Conservation (phyloP, 23 tunicate genomes). For the Halocynthia roretzi region DNA sequence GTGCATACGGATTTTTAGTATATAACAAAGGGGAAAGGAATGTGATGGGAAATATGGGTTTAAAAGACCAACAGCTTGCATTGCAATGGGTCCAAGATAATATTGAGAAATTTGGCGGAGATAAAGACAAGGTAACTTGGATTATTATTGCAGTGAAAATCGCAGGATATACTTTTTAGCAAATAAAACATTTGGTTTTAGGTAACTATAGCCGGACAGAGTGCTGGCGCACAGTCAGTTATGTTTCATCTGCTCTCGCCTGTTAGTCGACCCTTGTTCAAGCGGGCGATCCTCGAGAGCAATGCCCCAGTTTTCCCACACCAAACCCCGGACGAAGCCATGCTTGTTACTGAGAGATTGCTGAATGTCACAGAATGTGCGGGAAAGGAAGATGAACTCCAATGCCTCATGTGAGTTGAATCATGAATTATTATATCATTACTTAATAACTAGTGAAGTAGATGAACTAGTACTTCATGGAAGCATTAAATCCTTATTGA, state of each 20-base stretch:
- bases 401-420: slow-evolving; percentile 4
- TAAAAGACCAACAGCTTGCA: slow-evolving; percentile 60
- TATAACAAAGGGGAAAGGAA: slow-evolving; percentile 14
- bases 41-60: slow-evolving; percentile 33
- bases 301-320: slow-evolving; percentile 20
- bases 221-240: slow-evolving; percentile 23
- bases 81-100: slow-evolving; percentile 47
- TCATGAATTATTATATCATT: too few relatives aligned
- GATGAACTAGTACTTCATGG: too few relatives aligned
- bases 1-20: slow-evolving; percentile 45
- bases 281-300: slow-evolving; percentile 20
- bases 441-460: too few relatives aligned
- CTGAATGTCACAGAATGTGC: not conserved
- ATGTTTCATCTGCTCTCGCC: slow-evolving; percentile 22
- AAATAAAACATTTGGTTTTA: not conserved
- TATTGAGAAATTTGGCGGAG: slow-evolving; percentile 50
- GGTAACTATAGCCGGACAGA: slow-evolving; percentile 25
- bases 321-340: slow-evolving; percentile 25
- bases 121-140: slow-evolving; percentile 29
- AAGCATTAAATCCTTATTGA: too few relatives aligned
- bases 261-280: slow-evolving; percentile 12
- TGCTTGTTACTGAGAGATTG: slow-evolving; percentile 16
- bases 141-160: not conserved
- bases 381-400: not conserved
- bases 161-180: too few relatives aligned